Evolutionary conservation across 2,113 vertebrate genomes (phyloP).

Genomic region (Malurus alboscapulatus): DNA sequence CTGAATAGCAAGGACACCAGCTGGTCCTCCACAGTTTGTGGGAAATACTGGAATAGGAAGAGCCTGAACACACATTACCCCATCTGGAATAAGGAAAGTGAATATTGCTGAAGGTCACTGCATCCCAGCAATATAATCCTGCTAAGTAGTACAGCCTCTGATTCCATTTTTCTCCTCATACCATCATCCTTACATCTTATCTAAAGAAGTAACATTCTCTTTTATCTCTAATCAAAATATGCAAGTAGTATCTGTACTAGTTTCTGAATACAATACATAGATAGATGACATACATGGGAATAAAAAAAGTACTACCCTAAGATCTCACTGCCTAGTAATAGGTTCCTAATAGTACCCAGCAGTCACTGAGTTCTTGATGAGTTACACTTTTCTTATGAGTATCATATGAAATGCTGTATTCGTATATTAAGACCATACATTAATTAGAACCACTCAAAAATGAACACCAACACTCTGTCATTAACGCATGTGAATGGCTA

Average conservation of each 20-base stretch:
- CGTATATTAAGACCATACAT: background rate
- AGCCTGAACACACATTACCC: background rate
- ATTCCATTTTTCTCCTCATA: background rate
- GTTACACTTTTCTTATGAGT: background rate
- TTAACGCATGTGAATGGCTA: background rate
- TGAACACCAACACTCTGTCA: background rate
- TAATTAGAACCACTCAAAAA: background rate
- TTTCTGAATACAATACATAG: background rate
- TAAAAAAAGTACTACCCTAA: background rate
- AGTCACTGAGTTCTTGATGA: background rate
- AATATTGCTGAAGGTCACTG: background rate
- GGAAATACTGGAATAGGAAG: background rate
- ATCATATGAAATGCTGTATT: background rate
- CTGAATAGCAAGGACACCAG: background rate
- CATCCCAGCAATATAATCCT: background rate
- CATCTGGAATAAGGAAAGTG: background rate
- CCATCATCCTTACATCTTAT: background rate
- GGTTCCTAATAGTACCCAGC: background rate
- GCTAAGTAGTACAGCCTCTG: background rate
- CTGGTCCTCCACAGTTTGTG: too few relatives aligned
- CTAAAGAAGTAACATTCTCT: background rate
- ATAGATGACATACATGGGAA: background rate
- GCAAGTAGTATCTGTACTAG: background rate
- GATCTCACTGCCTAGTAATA: background rate
- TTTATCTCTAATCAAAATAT: background rate